phyloP scores from a whole-genome alignment of 1,140 invertebrate genomes.

The Acyrthosiphon pisum region DNA sequence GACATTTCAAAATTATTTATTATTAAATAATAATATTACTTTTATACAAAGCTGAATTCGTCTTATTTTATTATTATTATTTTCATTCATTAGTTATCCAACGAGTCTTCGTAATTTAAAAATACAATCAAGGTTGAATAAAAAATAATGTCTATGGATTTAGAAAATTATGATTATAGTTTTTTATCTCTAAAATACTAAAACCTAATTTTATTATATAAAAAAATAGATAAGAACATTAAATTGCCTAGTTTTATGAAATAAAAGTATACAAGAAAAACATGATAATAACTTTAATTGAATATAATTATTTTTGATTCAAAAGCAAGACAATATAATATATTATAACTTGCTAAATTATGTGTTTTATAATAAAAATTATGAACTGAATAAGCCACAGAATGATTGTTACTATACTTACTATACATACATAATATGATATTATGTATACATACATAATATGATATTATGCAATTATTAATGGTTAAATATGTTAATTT shows the following conservation, averaged over 20 bases:
- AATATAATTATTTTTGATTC: neutral
- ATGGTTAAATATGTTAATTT: neutral
- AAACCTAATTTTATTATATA: neutral
- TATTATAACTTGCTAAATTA: neutral
- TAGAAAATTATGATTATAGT: neutral
- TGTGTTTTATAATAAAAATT: neutral
- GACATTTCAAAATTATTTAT: neutral
- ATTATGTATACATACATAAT: neutral
- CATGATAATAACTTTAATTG: neutral
- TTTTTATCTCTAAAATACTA: neutral
- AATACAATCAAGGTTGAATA: neutral
- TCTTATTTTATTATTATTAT: neutral
- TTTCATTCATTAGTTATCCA: neutral
- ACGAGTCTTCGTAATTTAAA: neutral
- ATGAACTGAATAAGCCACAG: neutral
- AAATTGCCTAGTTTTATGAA: neutral
- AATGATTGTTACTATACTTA: neutral
- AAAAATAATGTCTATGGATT: slow-evolving; percentile 3
- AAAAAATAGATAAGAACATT: neutral
- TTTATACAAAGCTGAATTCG: neutral
- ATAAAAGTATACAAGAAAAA: neutral
- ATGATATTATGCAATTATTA: neutral
- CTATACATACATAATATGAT: neutral
- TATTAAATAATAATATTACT: neutral
- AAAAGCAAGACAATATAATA: neutral